Base-by-base conservation (phyloP, 2,888 invertebrate genomes). In the Tuta absoluta region DNA sequence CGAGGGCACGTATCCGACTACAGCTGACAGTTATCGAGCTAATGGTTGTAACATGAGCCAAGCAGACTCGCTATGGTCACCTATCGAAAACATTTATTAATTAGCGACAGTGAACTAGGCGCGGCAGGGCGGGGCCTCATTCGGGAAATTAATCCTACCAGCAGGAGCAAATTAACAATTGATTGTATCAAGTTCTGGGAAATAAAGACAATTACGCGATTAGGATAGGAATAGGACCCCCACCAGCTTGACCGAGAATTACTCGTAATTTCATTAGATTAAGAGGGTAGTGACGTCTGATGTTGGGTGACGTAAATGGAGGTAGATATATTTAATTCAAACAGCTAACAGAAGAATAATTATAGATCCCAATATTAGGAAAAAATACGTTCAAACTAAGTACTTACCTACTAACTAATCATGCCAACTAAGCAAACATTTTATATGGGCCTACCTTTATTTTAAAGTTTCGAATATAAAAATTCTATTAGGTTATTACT, bases 101-200 rank as follows among this genome's bases (percentile, higher is more conserved):
- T 91, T 91, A 90, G 88, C 74, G 66, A 67, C 45, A 75, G 75
- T 74, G 72, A 75, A 74, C 69, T 73, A 84, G 89, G 90, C 75
- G 90, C 80, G 89, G 82, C 87, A 71, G 81, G 91, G 91, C 75
- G 91, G 80, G 90, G 89, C 84, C 81, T 83, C 87, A 87, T 89
- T 89, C 81, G 83, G 84, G 80, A 88, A 88, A 90, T 88, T 91
- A 91, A 87, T 89, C 87, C 86, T 84, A 86, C 82, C 85, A 79
- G 81, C 78, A 77, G 78, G 76, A 78, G 78, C 81, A 79, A 82
- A 82, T 78, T 84, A 84, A 81, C 85, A 85, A 83, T 85, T 87
- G 84, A 85, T 85, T 76, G 78, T 80, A 83, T 82, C 84, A 80
- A 82, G 78, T 77, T 78, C 73, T 76, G 76, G 78, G 79, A 80